Evolutionary conservation across 2,797 vertebrate genomes (phyloP), one percentile per base, ranked within the genome.

Genomic region (Serranus cabrilla): DNA sequence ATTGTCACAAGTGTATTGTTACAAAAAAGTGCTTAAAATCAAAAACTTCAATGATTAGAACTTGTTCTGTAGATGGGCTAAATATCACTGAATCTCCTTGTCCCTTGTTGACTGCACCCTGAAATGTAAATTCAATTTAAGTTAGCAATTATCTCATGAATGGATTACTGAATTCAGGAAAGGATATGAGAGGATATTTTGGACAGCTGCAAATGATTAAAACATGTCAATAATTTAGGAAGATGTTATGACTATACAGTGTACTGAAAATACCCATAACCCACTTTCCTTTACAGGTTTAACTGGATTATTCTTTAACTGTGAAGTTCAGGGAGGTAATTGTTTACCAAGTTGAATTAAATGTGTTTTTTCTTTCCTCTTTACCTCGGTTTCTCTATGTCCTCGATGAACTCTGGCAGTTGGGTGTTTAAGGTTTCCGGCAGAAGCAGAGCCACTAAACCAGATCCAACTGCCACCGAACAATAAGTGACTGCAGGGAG

Each of bases 381-480:
- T 62, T 81, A 86, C 91, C 78, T 87, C 20, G 84, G 88, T 79
- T 91, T 92, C 79, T 98, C 96, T 3, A 97, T n/a, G 12, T 98
- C 97, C 63, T 97, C 93, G 0, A 98, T 96, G 56, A 94, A 93
- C 87, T 99, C 96, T 0, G 96, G 96, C 46, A 99, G 89, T 66
- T 43, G 85, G 4, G 23, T 7, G 18, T 91, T 85, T 77, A 87
- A 90, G 0, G 97, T 98, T 92, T 98, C 97, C 0, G 96, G 96
- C n/a, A 99, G 93, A 58, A 96, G 89, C 13, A 91, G 94, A 2
- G 93, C 88, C 45, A 91, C 84, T 0, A 92, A 79, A n/a, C 96
- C 95, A 1, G 95, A 90, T 50, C 90, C 71, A 10, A 96, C 60
- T 0, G 96, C 95, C 2, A 95, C 78, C 0, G 71, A 66, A 17